Conservation (phyloP, 92 coral and sea anemone species). For the Actinostola sp. region DNA sequence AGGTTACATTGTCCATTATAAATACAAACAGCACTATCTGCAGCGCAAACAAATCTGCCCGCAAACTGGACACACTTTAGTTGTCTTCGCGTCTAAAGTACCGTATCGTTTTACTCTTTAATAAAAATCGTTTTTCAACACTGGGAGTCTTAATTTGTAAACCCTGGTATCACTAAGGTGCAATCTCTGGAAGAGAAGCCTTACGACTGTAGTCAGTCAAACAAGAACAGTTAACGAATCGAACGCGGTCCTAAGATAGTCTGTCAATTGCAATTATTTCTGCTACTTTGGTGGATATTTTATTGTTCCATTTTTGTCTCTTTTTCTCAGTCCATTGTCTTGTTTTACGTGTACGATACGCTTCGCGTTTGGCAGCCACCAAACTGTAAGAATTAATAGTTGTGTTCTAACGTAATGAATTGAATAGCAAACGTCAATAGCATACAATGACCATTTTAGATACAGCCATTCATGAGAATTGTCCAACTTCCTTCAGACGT, state of each 20-base stretch:
- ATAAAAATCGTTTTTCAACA: background rate
- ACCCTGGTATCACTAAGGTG: background rate
- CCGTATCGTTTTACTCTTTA: conserved; percentile 31
- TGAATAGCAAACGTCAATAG: conserved; percentile 33
- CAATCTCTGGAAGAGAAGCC: too few relatives aligned
- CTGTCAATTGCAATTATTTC: conserved; percentile 9
- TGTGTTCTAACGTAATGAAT: conserved; percentile 22
- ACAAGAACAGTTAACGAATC: background rate
- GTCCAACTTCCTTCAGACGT: conserved; percentile 23
- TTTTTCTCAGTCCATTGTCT: background rate
- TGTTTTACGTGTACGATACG: conserved; percentile 23
- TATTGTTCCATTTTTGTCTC: conserved; percentile 11
- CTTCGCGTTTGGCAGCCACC: conserved; percentile 7
- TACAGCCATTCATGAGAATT: conserved; percentile 16
- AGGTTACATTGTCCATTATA: conserved; percentile 54
- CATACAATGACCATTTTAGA: conserved; percentile 18
- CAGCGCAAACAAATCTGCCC: conserved; percentile 46
- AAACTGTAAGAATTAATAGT: conserved; percentile 20
- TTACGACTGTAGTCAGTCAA: background rate
- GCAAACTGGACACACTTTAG: conserved; percentile 43
- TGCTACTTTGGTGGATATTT: conserved; percentile 5
- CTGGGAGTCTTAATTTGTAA: background rate
- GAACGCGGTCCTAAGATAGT: background rate
- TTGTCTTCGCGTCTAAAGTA: conserved; percentile 7
- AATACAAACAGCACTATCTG: conserved; percentile 47